Evolutionary conservation across 2,113 vertebrate species (phyloP).

Genomic region (Passer montanus): DNA sequence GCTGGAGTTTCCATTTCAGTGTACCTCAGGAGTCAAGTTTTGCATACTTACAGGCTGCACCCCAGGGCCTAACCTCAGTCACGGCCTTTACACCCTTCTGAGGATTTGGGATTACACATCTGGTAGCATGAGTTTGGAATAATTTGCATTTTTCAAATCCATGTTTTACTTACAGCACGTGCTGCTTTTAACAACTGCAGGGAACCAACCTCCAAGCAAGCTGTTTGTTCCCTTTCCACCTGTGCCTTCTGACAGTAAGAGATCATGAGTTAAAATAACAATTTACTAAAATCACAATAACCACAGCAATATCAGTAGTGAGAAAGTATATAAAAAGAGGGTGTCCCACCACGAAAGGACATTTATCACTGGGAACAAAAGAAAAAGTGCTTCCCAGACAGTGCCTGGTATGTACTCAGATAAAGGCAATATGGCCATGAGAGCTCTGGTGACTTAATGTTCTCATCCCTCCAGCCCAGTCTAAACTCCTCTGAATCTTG

Average conservation of each 20-base stretch:
- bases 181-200: neutral
- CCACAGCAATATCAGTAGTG: rapidly evolving
- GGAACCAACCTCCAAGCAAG: neutral
- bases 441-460: rapidly evolving
- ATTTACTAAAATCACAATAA: neutral
- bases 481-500: neutral
- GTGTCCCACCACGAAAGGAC: neutral
- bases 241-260: neutral
- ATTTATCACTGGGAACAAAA: neutral
- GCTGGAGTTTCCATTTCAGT: neutral
- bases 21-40: neutral
- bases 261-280: neutral
- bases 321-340: neutral
- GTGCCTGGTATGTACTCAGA: neutral
- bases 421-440: neutral
- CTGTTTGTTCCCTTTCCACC: neutral
- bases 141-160: neutral
- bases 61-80: neutral
- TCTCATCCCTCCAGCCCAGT: neutral
- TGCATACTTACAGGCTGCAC: neutral
- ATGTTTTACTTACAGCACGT: neutral
- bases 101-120: neutral
- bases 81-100: neutral
- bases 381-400: neutral
- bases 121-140: neutral